These are phyloP conservation scores for Cybosia mesomella DNA, from an alignment of 2,888 invertebrate genomes.

Conservation along the genomic window DNA sequence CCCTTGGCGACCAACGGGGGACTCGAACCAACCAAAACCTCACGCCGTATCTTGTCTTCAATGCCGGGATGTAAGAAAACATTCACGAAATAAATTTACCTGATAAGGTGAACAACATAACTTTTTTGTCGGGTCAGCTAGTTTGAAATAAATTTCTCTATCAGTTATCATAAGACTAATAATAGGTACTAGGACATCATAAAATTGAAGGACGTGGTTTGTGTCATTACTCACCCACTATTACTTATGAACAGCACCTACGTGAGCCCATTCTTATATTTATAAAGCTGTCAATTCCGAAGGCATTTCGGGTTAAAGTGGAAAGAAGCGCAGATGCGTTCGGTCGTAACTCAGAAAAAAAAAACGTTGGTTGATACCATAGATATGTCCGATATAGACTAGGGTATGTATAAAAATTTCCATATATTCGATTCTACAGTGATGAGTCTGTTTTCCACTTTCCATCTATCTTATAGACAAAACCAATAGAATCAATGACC, in stretches of 20 bases:
- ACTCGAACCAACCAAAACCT: too few species aligned
- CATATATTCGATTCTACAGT: too few species aligned
- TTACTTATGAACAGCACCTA: slow-evolving; percentile 61
- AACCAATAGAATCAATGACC: neutral
- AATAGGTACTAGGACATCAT: slow-evolving; percentile 50
- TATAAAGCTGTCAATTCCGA: slow-evolving; percentile 82
- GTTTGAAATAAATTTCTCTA: slow-evolving; percentile 21
- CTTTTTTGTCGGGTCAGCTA: too few species aligned
- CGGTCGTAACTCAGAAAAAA: slow-evolving; percentile 72
- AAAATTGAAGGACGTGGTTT: slow-evolving; percentile 53
- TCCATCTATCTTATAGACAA: neutral
- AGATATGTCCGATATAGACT: slow-evolving; percentile 8
- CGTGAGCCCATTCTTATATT: slow-evolving; percentile 64
- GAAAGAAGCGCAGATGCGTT: slow-evolving; percentile 73
- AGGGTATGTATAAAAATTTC: neutral
- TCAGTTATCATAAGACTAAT: slow-evolving; percentile 35
- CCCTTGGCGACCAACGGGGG: too few species aligned
- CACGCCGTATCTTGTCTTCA: too few species aligned
- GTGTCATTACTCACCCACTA: slow-evolving; percentile 62
- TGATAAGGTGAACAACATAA: too few species aligned
- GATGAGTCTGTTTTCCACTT: too few species aligned
- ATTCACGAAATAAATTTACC: too few species aligned
- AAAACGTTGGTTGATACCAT: slow-evolving; percentile 47
- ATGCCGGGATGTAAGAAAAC: too few species aligned
- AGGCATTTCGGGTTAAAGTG: slow-evolving; percentile 70